These are phyloP conservation scores for Typhlomys cinereus DNA, from an alignment of 2,113 vertebrate genomes.

Conservation along the genomic window DNA sequence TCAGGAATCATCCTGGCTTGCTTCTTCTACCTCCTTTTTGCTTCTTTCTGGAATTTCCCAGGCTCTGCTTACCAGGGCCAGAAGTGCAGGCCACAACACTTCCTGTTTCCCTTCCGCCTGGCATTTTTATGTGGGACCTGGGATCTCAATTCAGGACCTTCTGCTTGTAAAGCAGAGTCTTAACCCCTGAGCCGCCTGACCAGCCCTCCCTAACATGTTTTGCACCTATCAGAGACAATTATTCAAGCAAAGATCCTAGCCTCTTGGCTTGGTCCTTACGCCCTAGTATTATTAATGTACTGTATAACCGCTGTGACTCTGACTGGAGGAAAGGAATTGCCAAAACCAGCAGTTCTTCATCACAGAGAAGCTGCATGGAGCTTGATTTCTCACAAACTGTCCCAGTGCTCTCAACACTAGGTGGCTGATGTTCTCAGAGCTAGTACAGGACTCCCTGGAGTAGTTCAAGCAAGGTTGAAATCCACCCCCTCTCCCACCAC, in stretches of 20 bases:
- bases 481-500: not conserved
- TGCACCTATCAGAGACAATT: not conserved
- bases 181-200: no score
- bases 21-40: no score
- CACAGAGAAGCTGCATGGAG: not conserved
- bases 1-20: no score
- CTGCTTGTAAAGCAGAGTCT: no score
- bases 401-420: not conserved
- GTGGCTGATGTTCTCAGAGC: slow-evolving; percentile 27
- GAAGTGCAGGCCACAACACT: no score
- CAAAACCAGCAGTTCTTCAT: slow-evolving; percentile 29
- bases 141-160: no score
- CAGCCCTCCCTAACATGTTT: not conserved
- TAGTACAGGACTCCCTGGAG: not conserved
- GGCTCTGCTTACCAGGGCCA: no score
- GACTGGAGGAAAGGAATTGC: slow-evolving; percentile 1
- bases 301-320: not conserved
- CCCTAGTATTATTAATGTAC: not conserved
- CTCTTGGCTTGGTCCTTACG: not conserved
- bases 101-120: no score
- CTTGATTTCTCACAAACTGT: slow-evolving; percentile 24
- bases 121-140: no score
- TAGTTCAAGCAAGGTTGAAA: not conserved
- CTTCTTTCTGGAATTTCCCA: no score
- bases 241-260: not conserved